Evolutionary conservation across 2,797 vertebrate species (phyloP).

Genomic region (Eupleurogrammus muticus): DNA sequence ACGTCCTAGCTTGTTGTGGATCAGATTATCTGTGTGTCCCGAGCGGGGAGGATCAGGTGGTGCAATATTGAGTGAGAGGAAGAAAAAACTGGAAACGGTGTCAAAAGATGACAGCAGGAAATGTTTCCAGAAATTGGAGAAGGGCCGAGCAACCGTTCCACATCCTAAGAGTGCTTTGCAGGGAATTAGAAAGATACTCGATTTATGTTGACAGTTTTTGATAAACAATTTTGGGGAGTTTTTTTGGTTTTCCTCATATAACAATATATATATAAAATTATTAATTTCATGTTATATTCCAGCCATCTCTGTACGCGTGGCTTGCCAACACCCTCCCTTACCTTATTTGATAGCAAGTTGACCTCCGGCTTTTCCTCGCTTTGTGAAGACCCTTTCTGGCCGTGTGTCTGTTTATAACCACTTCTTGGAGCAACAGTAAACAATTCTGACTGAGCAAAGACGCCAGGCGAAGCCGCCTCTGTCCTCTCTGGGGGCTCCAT

Average conservation of each 20-base stretch:
- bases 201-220: no score
- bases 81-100: not conserved
- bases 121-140: no score
- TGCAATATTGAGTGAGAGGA: not conserved
- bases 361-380: conserved; percentile 47
- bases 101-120: no score
- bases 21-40: conserved; percentile 16
- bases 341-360: conserved; percentile 43
- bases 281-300: not conserved
- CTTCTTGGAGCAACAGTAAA: conserved; percentile 21
- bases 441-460: conserved; percentile 29
- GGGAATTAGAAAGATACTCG: no score
- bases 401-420: conserved; percentile 19
- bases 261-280: not conserved
- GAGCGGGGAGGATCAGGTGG: not conserved
- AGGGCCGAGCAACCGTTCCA: no score
- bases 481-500: conserved; percentile 24
- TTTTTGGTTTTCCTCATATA: not conserved
- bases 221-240: no score
- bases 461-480: conserved; percentile 16
- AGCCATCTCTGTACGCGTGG: not conserved
- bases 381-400: conserved; percentile 47
- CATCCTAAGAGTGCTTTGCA: no score
- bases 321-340: conserved; percentile 44
- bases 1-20: not conserved